phyloP scores from a whole-genome alignment of 2,113 vertebrate genomes.

The Barnardius zonarius region DNA sequence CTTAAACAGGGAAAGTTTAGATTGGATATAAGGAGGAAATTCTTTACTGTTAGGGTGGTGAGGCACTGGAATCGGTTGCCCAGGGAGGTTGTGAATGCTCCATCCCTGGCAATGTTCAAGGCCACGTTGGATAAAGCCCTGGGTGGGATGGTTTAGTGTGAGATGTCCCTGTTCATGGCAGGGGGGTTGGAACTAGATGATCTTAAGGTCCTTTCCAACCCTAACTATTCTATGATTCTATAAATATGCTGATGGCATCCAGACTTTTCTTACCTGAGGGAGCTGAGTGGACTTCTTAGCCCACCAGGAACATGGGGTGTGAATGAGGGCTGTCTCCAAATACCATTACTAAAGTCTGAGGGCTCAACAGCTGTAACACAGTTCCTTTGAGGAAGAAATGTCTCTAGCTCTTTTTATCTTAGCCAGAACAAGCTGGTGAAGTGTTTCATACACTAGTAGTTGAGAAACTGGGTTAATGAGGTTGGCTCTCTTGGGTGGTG shows the following conservation, averaged over 20 bases:
- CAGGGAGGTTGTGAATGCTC: no score
- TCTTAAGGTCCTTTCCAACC: neutral
- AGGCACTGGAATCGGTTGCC: no score
- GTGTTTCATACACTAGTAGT: neutral
- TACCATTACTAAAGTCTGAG: neutral
- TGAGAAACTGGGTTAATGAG: neutral
- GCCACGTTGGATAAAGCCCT: no score
- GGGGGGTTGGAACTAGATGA: neutral
- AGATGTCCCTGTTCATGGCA: no score
- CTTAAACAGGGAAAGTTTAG: no score
- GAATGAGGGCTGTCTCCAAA: neutral
- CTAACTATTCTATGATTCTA: neutral
- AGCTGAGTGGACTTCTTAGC: neutral
- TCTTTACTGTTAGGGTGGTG: no score
- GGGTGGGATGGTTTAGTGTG: no score
- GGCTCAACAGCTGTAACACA: neutral
- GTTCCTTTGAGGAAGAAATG: neutral
- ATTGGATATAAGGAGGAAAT: no score
- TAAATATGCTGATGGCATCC: neutral
- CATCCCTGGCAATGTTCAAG: no score
- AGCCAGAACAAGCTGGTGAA: neutral
- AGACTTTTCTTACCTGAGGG: neutral
- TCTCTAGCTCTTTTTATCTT: neutral
- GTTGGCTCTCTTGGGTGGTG: neutral
- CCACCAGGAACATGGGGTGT: rapidly evolving